phyloP scores from a whole-genome alignment of 2,888 invertebrate species.

The Microctonus brassicae region DNA sequence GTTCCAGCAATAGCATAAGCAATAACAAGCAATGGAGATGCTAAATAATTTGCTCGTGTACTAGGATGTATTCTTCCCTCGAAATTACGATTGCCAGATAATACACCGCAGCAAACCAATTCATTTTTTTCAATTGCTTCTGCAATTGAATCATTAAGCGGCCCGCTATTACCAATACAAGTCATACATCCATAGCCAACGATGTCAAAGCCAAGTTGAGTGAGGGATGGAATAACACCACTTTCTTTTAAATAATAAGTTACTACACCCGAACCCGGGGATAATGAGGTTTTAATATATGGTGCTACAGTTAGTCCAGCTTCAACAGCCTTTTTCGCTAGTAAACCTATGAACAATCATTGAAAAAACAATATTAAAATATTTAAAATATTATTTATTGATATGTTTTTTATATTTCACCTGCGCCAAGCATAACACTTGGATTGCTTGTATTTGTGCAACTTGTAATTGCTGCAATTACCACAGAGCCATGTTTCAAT shows the following conservation, averaged over 20 bases:
- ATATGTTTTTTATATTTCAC: slow-evolving; percentile 65
- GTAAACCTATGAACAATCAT: slow-evolving; percentile 73
- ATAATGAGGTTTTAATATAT: slow-evolving; percentile 96
- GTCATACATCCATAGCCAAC: slow-evolving; percentile 99
- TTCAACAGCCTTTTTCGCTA: slow-evolving; percentile 95
- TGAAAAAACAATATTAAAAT: background rate
- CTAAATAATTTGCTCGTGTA: slow-evolving; percentile 96
- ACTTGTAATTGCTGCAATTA: slow-evolving; percentile 97
- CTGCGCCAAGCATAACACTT: slow-evolving; percentile 97
- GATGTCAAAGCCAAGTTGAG: slow-evolving; percentile 90
- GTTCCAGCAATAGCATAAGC: slow-evolving; percentile 98
- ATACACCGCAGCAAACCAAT: slow-evolving; percentile 93
- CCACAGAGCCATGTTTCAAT: slow-evolving; percentile 91
- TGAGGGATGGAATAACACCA: slow-evolving; percentile 89
- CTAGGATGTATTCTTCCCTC: slow-evolving; percentile 98
- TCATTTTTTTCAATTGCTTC: slow-evolving; percentile 76
- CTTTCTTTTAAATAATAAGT: slow-evolving; percentile 91
- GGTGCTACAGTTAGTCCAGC: slow-evolving; percentile 90
- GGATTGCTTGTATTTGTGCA: slow-evolving; percentile 99
- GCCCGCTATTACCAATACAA: slow-evolving; percentile 98
- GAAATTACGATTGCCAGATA: slow-evolving; percentile 98
- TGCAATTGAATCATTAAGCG: slow-evolving; percentile 81
- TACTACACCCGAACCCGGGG: slow-evolving; percentile 96
- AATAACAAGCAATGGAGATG: slow-evolving; percentile 96
- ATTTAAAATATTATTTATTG: background rate